Percentiles rank a stretch among this genome's conserved stretches.
phyloP scores from a whole-genome alignment of 2,113 vertebrate species.

The Heliornis fulica region DNA sequence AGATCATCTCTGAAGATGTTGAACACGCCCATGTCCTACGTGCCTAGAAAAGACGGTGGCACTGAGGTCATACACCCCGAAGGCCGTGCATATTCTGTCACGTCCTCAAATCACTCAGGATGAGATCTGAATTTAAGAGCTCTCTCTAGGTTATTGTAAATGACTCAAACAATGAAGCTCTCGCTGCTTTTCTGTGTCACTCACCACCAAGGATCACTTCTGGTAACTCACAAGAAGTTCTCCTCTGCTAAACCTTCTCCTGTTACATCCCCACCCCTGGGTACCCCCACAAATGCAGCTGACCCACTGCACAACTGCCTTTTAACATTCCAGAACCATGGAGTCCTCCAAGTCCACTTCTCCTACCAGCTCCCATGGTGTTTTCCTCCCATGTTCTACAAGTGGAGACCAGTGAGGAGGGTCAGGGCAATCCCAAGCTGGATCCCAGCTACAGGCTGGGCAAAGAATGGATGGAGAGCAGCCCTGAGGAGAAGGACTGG shows the following conservation, averaged over 20 bases:
- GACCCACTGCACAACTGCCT: not conserved
- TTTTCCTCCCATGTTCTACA: not conserved
- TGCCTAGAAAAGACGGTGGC: not conserved
- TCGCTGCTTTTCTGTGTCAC: not conserved
- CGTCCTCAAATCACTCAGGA: not conserved
- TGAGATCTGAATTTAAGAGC: not conserved
- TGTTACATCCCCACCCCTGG: not conserved
- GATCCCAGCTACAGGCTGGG: too few relatives aligned
- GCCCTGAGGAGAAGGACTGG: too few relatives aligned
- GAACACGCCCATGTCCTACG: not conserved
- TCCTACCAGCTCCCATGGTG: not conserved
- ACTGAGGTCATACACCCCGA: not conserved
- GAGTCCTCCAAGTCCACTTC: not conserved
- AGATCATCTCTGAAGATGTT: too few relatives aligned
- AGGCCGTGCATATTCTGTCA: not conserved
- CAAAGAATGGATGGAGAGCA: too few relatives aligned
- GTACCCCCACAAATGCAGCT: not conserved
- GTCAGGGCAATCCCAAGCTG: too few relatives aligned
- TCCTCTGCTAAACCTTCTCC: not conserved
- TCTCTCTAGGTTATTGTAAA: not conserved
- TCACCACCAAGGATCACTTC: not conserved
- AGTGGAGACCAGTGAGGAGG: too few relatives aligned
- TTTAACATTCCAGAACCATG: not conserved
- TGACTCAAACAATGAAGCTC: not conserved
- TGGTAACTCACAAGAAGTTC: accelerated